Evolutionary conservation across 2,797 vertebrate genomes (phyloP), one percentile per base, ranked within the genome.

Genomic region (Sebastes taczanowskii): DNA sequence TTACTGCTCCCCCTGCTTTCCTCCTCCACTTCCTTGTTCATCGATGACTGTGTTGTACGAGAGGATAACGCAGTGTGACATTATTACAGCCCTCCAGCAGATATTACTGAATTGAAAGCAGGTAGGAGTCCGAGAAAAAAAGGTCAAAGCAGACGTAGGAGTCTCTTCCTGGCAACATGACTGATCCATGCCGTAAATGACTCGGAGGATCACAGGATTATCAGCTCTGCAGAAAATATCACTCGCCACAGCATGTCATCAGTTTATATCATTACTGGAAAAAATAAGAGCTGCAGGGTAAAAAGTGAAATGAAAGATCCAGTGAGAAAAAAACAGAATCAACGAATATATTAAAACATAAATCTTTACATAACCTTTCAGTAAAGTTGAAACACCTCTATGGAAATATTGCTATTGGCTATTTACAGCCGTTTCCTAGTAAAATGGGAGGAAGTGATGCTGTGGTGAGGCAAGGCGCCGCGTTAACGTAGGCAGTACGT

Each of bases 11-110:
- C 61, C 38, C 60, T 55, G 35, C 76, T 78, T 90, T 85, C 86
- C 83, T 89, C 88, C 88, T 91, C 80, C 91, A 85, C 90, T 85
- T 88, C 87, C 87, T 86, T 59, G 72, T 82, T 88, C 87, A 76
- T 38, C 32, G 78, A 81, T 78, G 62, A 59, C 78, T 78, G 70
- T 77, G 62, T 22, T 80, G 75, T 84, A 55, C 63, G 13, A 46
- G 27, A 82, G 53, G 55, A 78, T 72, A 78, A 38, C 0, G 2
- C 35, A 62, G 35, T 27, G 68, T 72, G 60, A 61, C 58, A 64
- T 52, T 59, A 11, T 16, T 30, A n/a, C 29, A 74, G 61, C 25
- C 20, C 35, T 74, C 55, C 22, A 70, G 71, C 14, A 81, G 62
- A 63, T 79, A 66, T 32, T 11, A 32, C n/a, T 11, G 10, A n/a